These are phyloP conservation scores for Trididemnum nubilum DNA, from an alignment of 23 tunicate genomes.

Conservation along the genomic window DNA sequence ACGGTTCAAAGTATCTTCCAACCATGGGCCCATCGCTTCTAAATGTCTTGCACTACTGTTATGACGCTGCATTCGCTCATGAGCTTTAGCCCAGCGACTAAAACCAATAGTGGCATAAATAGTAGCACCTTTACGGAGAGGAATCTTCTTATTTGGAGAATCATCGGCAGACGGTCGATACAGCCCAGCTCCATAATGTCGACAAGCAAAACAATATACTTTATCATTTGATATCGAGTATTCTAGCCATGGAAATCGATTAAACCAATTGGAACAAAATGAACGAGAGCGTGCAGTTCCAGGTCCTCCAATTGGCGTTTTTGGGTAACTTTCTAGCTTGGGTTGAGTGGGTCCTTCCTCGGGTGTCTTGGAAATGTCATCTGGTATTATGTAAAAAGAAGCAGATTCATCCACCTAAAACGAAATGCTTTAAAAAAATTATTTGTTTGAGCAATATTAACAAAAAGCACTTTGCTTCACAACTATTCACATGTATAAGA, in stretches of 20 bases:
- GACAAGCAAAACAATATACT: constrained; percentile 60
- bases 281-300: constrained; percentile 16
- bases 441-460: too few species aligned
- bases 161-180: background rate
- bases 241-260: constrained; percentile 53
- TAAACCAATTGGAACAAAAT: constrained; percentile 57
- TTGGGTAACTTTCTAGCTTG: constrained; percentile 30
- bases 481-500: too few species aligned
- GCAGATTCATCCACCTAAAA: background rate
- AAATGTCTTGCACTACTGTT: constrained; percentile 48
- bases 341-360: constrained; percentile 64
- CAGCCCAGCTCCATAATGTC: constrained; percentile 24
- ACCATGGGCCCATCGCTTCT: constrained; percentile 46
- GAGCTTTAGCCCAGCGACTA: constrained; percentile 51
- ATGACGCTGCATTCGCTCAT: constrained; percentile 47
- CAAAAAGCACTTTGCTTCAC: too few species aligned
- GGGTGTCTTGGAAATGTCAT: constrained; percentile 37
- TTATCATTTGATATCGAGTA: constrained; percentile 39
- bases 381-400: constrained; percentile 35
- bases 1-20: constrained; percentile 33
- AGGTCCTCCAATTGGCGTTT: constrained; percentile 22
- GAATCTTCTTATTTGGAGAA: background rate
- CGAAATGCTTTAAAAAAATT: too few species aligned
- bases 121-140: constrained; percentile 16
- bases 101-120: constrained; percentile 53